Evolutionary conservation across 2,888 invertebrate genomes (phyloP).

Genomic region (Therioaphis trifolii): DNA sequence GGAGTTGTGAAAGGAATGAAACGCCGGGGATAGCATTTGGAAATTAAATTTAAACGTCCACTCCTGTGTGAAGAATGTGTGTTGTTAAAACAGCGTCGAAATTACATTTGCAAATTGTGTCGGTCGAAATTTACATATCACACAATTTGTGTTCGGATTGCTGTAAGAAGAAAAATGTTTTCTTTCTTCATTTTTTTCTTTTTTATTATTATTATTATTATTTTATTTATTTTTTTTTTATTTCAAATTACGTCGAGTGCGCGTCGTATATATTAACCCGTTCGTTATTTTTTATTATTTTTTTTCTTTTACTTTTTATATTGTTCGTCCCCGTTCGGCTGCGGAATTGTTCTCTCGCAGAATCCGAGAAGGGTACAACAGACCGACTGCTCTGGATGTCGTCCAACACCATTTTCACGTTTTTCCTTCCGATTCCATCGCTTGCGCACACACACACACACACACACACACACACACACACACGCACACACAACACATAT

Average conservation of each 20-base stretch:
- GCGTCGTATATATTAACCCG: slow-evolving; percentile 20
- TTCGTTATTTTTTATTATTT: slow-evolving; percentile 2
- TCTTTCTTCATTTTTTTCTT: not conserved
- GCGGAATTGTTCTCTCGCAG: slow-evolving; percentile 15
- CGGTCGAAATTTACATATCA: slow-evolving; percentile 19
- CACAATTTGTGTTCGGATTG: not conserved
- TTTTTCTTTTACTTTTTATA: not conserved
- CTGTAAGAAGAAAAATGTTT: not conserved
- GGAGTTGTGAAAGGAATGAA: not conserved
- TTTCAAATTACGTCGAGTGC: slow-evolving; percentile 6
- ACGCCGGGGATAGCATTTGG: not conserved
- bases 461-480: not conserved
- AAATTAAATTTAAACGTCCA: slow-evolving; percentile 29
- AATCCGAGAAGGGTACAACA: not conserved
- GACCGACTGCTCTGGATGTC: slow-evolving; percentile 26
- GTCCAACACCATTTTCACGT: slow-evolving; percentile 54
- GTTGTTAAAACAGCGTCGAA: slow-evolving; percentile 16
- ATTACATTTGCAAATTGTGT: slow-evolving; percentile 37
- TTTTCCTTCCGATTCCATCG: slow-evolving; percentile 46
- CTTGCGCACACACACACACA: not conserved
- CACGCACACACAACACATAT: no score
- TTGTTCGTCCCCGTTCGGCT: not conserved
- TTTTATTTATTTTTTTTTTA: not conserved
- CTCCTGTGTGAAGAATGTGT: not conserved
- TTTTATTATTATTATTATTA: no score